Base-by-base conservation (phyloP, 2,797 vertebrate genomes). In the Odontamblyopus lacepedii region DNA sequence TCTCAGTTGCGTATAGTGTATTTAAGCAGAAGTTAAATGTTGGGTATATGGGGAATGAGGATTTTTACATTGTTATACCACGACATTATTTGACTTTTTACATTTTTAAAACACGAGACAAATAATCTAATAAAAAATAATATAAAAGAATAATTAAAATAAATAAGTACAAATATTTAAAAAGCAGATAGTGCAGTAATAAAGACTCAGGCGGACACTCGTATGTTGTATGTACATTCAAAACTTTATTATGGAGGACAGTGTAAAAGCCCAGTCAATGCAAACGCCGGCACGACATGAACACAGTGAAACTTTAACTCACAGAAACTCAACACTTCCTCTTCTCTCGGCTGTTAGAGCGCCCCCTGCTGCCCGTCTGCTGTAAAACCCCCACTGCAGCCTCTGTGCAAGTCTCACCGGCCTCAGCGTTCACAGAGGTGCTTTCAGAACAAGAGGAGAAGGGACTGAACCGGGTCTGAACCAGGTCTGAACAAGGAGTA, bases 221-320 rank as follows among this genome's bases (percentile, higher is more conserved):
- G 3, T 15, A 9, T 11, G 67, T 62, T 83, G 76, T 93, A 92
- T 92, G 93, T 93, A 95, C 96, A 96, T 95, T 96, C 94, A 93
- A 95, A 95, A 95, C 96, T 98, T 98, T 98, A 98, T 97, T 97
- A 96, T 96, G 96, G 96, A 97, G 97, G 96, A 96, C 95, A 95
- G 96, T 96, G 95, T 99, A 98, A 98, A 99, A 99, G 96, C 96
- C 94, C 92, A 96, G 95, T 95, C 94, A 95, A 97, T 95, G 96
- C 96, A 97, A 97, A 94, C 89, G 94, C 95, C 93, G 94, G 95
- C 95, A 98, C 94, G 97, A 95, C 95, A 94, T 90, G 90, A 38
- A 93, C 92, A 92, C 88, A 90, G 87, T 89, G 88, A 92, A 90
- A 81, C 53, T 77, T 79, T 84, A 87, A 87, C 76, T 82, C 86